These are phyloP conservation scores for Carterocephalus palaemon DNA, from an alignment of 2,888 invertebrate genomes.

Conservation along the genomic window DNA sequence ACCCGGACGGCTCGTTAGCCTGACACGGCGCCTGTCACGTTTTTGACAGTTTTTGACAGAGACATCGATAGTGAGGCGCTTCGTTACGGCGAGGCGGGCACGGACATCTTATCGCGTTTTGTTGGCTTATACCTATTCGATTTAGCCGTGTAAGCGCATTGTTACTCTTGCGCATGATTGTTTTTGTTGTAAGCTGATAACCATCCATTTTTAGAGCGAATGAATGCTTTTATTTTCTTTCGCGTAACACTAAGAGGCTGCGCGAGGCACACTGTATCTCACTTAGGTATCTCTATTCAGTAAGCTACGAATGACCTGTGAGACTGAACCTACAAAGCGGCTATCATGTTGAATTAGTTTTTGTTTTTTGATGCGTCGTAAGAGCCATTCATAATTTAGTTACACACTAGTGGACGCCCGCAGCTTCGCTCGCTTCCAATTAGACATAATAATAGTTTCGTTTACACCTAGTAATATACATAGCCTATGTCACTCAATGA, in stretches of 20 bases:
- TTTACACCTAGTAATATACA: too few relatives aligned
- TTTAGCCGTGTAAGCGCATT: slow-evolving; percentile 68
- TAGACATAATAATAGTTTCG: too few relatives aligned
- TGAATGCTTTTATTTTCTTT: slow-evolving; percentile 18
- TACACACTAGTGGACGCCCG: too few relatives aligned
- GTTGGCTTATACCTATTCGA: slow-evolving; percentile 56
- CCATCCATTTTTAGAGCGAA: slow-evolving; percentile 30
- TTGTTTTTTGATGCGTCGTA: slow-evolving; percentile 21
- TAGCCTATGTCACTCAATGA: too few relatives aligned
- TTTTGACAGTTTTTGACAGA: slow-evolving; percentile 78
- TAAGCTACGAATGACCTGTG: slow-evolving; percentile 14
- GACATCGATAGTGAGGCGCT: slow-evolving; percentile 74
- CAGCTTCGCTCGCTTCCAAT: too few relatives aligned
- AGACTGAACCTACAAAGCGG: slow-evolving; percentile 19
- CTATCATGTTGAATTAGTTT: slow-evolving; percentile 27
- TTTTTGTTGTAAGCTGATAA: slow-evolving; percentile 55
- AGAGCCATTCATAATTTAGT: slow-evolving; percentile 3
- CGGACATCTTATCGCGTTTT: slow-evolving; percentile 59
- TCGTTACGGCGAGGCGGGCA: slow-evolving; percentile 68
- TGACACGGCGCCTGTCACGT: slow-evolving; percentile 74
- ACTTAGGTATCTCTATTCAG: slow-evolving; percentile 18
- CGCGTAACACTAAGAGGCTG: slow-evolving; percentile 21
- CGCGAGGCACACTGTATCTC: slow-evolving; percentile 17
- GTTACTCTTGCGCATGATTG: slow-evolving; percentile 49
- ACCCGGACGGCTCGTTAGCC: slow-evolving; percentile 69